A percentile compares a stretch with the other conserved stretches of the same genome.
These are phyloP conservation scores for Dione vanillae DNA, from an alignment of 2,888 invertebrate genomes.

Conservation along the genomic window DNA sequence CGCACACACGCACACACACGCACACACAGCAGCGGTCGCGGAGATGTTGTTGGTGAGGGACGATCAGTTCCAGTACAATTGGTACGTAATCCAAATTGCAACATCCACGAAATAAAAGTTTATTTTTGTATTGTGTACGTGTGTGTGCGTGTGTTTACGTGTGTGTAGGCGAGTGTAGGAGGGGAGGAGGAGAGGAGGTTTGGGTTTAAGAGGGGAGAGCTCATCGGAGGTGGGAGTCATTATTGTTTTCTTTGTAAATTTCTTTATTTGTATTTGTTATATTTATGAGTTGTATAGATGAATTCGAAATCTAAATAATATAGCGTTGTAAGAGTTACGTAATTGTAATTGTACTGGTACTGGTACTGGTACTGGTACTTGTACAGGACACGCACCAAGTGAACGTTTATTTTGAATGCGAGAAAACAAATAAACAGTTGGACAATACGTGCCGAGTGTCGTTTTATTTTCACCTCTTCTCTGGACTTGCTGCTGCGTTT, in stretches of 20 bases:
- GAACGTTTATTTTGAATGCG: conserved; percentile 56
- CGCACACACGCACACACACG: conserved; percentile 45
- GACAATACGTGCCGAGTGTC: conserved; percentile 64
- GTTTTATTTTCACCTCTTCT: conserved; percentile 67
- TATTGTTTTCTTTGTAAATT: conserved; percentile 75
- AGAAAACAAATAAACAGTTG: conserved; percentile 75
- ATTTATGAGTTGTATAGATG: conserved; percentile 71
- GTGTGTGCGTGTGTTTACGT: background rate
- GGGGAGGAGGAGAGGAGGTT: conserved; percentile 13
- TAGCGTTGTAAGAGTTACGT: conserved; percentile 63
- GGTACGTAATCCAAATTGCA: too few relatives aligned
- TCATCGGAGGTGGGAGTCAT: conserved; percentile 55
- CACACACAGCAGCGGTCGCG: background rate
- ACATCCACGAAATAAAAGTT: background rate
- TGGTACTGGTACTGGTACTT: conserved; percentile 49
- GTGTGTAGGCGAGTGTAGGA: background rate
- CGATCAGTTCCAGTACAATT: background rate
- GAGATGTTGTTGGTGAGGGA: background rate
- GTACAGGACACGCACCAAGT: conserved; percentile 45
- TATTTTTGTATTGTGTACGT: background rate
- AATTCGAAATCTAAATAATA: conserved; percentile 57
- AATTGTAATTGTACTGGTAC: conserved; percentile 46
- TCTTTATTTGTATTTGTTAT: conserved; percentile 70
- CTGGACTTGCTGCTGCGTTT: too few relatives aligned
- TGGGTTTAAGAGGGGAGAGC: too few relatives aligned